phyloP scores from a whole-genome alignment of 2,797 vertebrate genomes.

The Lepilemur ruficaudatus region DNA sequence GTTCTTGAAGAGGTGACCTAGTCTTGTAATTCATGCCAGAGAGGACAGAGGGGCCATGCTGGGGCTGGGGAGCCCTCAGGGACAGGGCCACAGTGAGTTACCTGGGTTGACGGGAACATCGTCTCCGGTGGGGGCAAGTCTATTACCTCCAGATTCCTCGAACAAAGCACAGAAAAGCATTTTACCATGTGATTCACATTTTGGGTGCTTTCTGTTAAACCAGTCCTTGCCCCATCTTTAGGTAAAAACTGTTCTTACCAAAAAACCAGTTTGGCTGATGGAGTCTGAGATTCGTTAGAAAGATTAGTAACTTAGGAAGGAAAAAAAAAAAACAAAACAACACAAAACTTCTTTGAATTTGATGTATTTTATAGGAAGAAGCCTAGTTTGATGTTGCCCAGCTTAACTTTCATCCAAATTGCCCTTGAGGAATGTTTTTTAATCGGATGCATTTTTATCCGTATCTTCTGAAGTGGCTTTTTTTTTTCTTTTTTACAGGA shows the following conservation, averaged over 20 bases:
- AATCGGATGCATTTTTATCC: conserved; percentile 68
- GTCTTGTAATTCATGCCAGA: not conserved
- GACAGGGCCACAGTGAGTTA: not conserved
- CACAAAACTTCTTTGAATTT: conserved; percentile 18
- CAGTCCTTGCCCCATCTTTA: not conserved
- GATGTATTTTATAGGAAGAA: conserved; percentile 54
- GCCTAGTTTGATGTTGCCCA: conserved; percentile 52
- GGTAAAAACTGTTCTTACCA: conserved; percentile 29
- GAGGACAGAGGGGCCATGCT: not conserved
- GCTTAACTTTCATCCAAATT: conserved; percentile 63
- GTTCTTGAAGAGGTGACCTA: not conserved
- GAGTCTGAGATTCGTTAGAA: conserved; percentile 48
- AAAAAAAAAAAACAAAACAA: not conserved
- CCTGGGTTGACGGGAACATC: not conserved
- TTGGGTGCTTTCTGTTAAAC: conserved; percentile 42
- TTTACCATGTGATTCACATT: not conserved
- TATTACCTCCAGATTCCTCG: not conserved
- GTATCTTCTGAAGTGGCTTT: conserved; percentile 61
- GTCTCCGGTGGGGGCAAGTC: not conserved
- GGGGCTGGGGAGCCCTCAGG: not conserved
- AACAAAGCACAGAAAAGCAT: not conserved
- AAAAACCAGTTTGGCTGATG: conserved; percentile 28
- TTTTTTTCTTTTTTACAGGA: not conserved
- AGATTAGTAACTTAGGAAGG: conserved; percentile 39
- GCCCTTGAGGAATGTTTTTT: conserved; percentile 57